A percentile compares a stretch with the other conserved stretches of the same genome.
These are phyloP conservation scores for Linyphia triangularis DNA, from an alignment of 2,888 invertebrate genomes.

Conservation along the genomic window DNA sequence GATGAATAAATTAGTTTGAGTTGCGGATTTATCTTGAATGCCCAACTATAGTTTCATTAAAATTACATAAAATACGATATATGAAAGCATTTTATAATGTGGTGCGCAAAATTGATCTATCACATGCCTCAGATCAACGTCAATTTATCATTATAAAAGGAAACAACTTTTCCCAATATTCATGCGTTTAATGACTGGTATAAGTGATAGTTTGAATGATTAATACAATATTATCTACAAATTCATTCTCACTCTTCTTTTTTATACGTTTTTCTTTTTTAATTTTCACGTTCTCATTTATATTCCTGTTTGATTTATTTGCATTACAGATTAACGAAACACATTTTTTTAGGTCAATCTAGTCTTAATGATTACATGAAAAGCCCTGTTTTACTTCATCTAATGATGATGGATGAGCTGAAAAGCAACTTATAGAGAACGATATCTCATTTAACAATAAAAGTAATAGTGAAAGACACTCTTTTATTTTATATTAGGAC, in stretches of 20 bases:
- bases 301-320: neutral
- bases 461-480: no score
- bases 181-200: neutral
- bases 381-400: slow-evolving; percentile 15
- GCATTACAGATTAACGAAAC: neutral
- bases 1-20: no score
- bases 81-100: no score
- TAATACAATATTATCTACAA: neutral
- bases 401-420: slow-evolving; percentile 49
- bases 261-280: neutral
- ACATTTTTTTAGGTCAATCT: slow-evolving; percentile 19
- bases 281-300: neutral
- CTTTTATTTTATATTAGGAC: no score
- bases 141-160: neutral
- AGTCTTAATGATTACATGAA: slow-evolving; percentile 25
- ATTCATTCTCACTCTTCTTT: neutral
- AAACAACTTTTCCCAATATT: neutral
- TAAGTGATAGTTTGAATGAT: slow-evolving; percentile 2
- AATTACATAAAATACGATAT: no score
- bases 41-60: no score
- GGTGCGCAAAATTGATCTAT: no score
- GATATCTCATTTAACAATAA: neutral
- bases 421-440: neutral
- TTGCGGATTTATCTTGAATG: no score
- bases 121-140: no score